Base-by-base conservation (phyloP, 2,113 vertebrate genomes). In the Rhegmatorhina hoffmannsi region DNA sequence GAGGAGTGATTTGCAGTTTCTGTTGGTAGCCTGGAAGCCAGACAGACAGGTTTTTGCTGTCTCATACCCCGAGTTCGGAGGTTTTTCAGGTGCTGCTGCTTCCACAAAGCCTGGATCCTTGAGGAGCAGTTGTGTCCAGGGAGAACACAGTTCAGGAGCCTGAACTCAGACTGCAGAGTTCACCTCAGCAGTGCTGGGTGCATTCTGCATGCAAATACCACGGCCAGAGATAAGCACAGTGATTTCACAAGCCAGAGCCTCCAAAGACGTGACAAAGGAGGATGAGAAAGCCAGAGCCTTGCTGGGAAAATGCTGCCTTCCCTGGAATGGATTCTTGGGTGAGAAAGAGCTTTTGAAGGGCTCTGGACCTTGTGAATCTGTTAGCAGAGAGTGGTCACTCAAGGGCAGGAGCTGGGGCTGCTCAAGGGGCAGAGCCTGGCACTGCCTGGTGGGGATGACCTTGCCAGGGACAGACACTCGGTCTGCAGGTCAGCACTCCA, bases 1-100 rank as follows among this genome's bases (percentile, higher is more conserved):
- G 47, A 88, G 28, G 33, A 85, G 25, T 76, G 62, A 90, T 74
- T 79, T 93, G 82, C 49, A 63, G 52, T 33, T 87, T 85, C 62
- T 87, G 47, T 28, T 40, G 47, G 55, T 28, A 34, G 47, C n/a
- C 62, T 11, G 23, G 82, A 81, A 67, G 70, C 60, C 75, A 87
- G 75, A 29, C 74, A 49, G 50, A 21, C 46, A 82, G 60, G 16
- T 44, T 90, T 89, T 58, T 92, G 60, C 74, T 82, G 73, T 69
- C 59, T 92, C 31, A 36, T 38, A 34, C 13, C 59, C 50, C 0
- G 5, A 40, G 31, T 36, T 62, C 6, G 7, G 29, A n/a, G n/a
- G n/a, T 6, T 49, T 91, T 73, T 70, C 50, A 49, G 46, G 59
- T 55, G 67, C 7, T 10, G 21, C 17, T 66, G 28, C 29, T 72